Percentiles rank a stretch among this genome's conserved stretches.
These are phyloP conservation scores for Bemisia tabaci DNA, from an alignment of 1,140 invertebrate genomes.

Conservation along the genomic window DNA sequence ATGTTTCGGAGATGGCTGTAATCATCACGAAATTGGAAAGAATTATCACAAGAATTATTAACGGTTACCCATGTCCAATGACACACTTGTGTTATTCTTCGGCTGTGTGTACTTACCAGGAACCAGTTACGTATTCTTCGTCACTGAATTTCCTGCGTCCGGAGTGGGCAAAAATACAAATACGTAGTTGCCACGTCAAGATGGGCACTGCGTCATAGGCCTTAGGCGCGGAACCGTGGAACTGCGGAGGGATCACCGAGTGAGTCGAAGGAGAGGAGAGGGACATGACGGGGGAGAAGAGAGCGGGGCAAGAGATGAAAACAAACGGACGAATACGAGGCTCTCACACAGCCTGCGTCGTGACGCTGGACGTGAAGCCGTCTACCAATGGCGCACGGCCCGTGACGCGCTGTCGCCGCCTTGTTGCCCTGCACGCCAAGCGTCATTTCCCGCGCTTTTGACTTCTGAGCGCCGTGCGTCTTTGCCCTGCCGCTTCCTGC, in stretches of 20 bases:
- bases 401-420: no score
- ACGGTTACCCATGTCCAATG: background rate
- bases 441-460: no score
- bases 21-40: background rate
- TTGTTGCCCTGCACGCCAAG: no score
- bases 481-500: no score
- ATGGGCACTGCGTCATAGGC: constrained; percentile 76
- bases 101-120: background rate
- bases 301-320: background rate
- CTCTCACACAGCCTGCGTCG: no score
- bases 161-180: constrained; percentile 78
- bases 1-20: background rate
- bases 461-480: no score
- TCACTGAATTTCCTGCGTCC: constrained; percentile 82
- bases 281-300: background rate
- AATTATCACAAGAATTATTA: background rate
- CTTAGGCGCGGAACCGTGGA: constrained; percentile 20
- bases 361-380: no score
- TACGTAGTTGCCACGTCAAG: constrained; percentile 91
- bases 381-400: no score
- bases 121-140: constrained; percentile 72
- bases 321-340: no score
- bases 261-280: background rate
- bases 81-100: background rate
- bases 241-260: background rate